phyloP scores from a whole-genome alignment of 2,113 vertebrate genomes.

The Cheilinus undulatus region DNA sequence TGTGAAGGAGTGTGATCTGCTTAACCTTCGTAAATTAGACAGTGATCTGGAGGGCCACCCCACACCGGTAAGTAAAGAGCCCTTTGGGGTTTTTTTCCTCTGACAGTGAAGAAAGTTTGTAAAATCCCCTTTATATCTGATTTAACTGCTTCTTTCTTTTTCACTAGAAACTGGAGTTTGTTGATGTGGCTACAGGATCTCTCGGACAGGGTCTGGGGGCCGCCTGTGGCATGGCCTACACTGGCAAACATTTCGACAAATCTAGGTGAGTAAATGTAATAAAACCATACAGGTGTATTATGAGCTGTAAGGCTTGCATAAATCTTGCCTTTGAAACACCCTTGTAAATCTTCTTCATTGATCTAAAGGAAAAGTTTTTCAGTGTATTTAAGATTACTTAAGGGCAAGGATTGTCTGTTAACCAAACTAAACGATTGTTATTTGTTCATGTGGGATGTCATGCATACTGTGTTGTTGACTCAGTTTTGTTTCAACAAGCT shows the following conservation, averaged over 20 bases:
- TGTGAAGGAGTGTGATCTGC: constrained; percentile 82
- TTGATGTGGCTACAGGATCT: constrained; percentile 88
- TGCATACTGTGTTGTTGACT: background rate
- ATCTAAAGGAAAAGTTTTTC: background rate
- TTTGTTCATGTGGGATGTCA: background rate
- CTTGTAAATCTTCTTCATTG: background rate
- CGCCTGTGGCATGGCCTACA: constrained; percentile 92
- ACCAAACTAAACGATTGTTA: background rate
- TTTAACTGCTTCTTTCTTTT: background rate
- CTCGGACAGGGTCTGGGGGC: constrained; percentile 89
- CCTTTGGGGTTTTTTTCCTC: background rate
- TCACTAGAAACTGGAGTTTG: constrained; percentile 86
- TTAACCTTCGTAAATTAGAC: constrained; percentile 85
- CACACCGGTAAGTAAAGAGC: constrained; percentile 81
- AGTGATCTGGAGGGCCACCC: constrained; percentile 88
- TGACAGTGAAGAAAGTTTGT: background rate
- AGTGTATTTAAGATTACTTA: background rate
- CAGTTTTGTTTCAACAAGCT: too few species aligned
- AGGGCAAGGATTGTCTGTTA: background rate
- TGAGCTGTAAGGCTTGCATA: background rate
- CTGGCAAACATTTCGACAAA: constrained; percentile 90
- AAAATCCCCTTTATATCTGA: rapidly evolving
- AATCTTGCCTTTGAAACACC: background rate
- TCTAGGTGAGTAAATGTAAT: constrained; percentile 78
- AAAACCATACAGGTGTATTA: background rate